Percentiles rank a stretch among this genome's conserved stretches.
Conservation (phyloP, 2,888 invertebrate species). For the Drosophila colorata region DNA sequence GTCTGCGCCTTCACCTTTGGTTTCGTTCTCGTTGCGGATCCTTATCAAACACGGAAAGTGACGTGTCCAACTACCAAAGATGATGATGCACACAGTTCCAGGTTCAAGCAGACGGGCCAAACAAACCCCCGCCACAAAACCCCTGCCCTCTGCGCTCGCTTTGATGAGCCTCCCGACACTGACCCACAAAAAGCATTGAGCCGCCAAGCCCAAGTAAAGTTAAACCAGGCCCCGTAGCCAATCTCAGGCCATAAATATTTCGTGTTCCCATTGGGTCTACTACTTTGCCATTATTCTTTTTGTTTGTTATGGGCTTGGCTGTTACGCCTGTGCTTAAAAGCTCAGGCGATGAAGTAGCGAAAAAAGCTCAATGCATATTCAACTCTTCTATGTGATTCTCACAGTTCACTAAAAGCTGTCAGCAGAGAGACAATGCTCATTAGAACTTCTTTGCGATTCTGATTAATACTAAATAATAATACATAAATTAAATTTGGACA, state of each 20-base stretch:
- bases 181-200: slow-evolving; percentile 59
- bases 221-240: slow-evolving; percentile 36
- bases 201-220: slow-evolving; percentile 46
- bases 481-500: no score
- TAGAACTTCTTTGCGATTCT: no score
- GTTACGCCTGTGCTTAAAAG: slow-evolving; percentile 21
- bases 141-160: neutral
- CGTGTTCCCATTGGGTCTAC: slow-evolving; percentile 35
- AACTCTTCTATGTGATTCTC: neutral
- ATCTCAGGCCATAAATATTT: slow-evolving; percentile 53
- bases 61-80: slow-evolving; percentile 71
- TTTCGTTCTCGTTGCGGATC: slow-evolving; percentile 69
- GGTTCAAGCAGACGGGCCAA: slow-evolving; percentile 17
- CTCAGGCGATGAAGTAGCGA: neutral
- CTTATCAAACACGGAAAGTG: slow-evolving; percentile 77
- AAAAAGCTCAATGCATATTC: neutral
- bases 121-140: neutral
- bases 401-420: neutral
- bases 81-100: slow-evolving; percentile 63
- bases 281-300: slow-evolving; percentile 18
- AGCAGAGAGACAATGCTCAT: neutral
- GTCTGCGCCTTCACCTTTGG: slow-evolving; percentile 15
- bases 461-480: no score
- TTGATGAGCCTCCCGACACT: slow-evolving; percentile 48
- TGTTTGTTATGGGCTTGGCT: slow-evolving; percentile 16